These are phyloP conservation scores for Heliothis peltigera DNA, from an alignment of 2,888 invertebrate species.

Conservation along the genomic window DNA sequence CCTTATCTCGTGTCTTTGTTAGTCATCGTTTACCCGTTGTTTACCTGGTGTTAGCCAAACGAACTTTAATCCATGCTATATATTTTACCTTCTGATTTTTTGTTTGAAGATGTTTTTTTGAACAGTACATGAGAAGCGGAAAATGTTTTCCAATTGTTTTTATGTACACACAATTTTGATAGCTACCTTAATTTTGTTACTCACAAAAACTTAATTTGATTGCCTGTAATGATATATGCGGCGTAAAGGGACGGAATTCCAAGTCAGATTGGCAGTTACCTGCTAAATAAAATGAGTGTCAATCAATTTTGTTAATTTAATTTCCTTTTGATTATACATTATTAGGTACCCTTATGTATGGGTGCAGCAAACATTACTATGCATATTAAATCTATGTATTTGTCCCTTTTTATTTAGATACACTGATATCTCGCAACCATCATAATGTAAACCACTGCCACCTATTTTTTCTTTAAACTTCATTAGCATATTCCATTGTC, in stretches of 20 bases:
- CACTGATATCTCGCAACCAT: too few relatives aligned
- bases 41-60: constrained; percentile 52
- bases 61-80: constrained; percentile 31
- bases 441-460: neutral
- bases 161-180: constrained; percentile 20
- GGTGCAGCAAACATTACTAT: neutral
- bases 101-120: constrained; percentile 11
- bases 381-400: too few relatives aligned
- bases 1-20: constrained; percentile 71
- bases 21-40: constrained; percentile 55
- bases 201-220: constrained; percentile 54
- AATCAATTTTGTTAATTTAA: constrained; percentile 25
- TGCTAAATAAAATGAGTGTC: constrained; percentile 21
- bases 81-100: constrained; percentile 24
- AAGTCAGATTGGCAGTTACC: constrained; percentile 11
- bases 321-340: constrained; percentile 26
- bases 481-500: constrained; percentile 58
- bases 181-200: constrained; percentile 20
- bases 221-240: constrained; percentile 44
- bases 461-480: neutral
- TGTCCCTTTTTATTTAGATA: too few relatives aligned
- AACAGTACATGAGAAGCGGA: neutral
- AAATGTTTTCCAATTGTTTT: constrained; percentile 11
- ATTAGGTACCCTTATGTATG: neutral
- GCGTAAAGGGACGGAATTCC: constrained; percentile 7